Evolutionary conservation across 2,113 vertebrate species (phyloP).

Genomic region (Misgurnus anguillicaudatus): DNA sequence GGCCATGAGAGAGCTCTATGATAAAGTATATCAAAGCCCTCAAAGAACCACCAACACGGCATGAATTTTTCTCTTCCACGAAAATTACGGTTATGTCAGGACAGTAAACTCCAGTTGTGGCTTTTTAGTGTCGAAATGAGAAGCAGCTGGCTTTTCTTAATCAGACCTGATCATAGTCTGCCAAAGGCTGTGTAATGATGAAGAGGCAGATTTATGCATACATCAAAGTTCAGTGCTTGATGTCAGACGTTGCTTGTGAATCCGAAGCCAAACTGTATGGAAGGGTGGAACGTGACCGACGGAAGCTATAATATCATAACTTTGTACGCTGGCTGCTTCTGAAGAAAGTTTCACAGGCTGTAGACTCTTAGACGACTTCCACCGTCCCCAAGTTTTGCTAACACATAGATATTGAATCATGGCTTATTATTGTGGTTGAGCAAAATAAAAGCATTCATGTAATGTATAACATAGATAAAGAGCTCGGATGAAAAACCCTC

Average conservation of each 20-base stretch:
- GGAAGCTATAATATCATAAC: neutral
- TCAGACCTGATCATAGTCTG: slow-evolving; percentile 1
- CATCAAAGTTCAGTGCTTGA: slow-evolving; percentile 25
- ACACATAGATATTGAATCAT: neutral
- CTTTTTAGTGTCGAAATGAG: slow-evolving; percentile 4
- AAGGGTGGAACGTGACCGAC: neutral
- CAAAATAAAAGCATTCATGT: too few relatives aligned
- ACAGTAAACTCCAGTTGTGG: neutral
- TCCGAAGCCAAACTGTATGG: neutral
- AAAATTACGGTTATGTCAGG: slow-evolving; percentile 13
- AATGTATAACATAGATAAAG: too few relatives aligned
- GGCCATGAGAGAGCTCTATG: slow-evolving; percentile 32
- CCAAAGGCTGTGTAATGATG: slow-evolving; percentile 7
- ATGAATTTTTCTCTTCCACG: neutral
- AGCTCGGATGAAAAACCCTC: too few relatives aligned
- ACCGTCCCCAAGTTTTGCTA: neutral
- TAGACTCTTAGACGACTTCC: neutral
- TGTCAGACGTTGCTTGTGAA: slow-evolving; percentile 4
- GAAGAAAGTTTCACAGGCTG: slow-evolving; percentile 3
- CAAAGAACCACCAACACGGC: neutral
- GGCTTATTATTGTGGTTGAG: too few relatives aligned
- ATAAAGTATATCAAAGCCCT: slow-evolving; percentile 6
- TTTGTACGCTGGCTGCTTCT: slow-evolving; percentile 5
- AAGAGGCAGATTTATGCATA: slow-evolving; percentile 11
- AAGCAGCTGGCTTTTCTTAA: slow-evolving; percentile 7